These are phyloP conservation scores for Lasioglossum morio DNA, from an alignment of 2,888 invertebrate species.

Conservation along the genomic window DNA sequence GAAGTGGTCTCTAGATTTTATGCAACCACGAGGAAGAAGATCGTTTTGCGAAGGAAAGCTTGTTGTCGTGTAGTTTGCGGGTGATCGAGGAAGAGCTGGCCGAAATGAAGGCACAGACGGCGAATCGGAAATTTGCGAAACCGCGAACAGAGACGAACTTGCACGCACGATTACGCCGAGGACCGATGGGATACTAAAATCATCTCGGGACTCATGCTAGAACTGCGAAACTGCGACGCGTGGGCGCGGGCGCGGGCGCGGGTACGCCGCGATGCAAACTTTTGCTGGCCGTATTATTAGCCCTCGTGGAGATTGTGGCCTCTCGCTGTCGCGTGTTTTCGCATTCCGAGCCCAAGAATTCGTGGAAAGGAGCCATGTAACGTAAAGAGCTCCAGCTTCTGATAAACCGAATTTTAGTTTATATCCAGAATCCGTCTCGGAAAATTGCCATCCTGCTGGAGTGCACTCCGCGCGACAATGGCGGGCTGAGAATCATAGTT, in stretches of 20 bases:
- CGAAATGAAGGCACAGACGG: background rate
- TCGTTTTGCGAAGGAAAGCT: background rate
- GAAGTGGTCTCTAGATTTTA: background rate
- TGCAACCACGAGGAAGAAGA: background rate
- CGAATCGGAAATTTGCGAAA: background rate
- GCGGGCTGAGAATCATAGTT: background rate
- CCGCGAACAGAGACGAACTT: background rate
- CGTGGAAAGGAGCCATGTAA: conserved; percentile 36
- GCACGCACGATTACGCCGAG: conserved; percentile 67
- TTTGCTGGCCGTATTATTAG: conserved; percentile 68
- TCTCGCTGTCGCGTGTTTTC: conserved; percentile 51
- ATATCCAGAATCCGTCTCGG: background rate
- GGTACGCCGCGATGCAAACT: conserved; percentile 51
- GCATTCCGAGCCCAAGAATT: conserved; percentile 42
- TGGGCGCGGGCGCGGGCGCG: conserved; percentile 74
- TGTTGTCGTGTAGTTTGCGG: background rate
- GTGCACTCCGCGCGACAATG: background rate
- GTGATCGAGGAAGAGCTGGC: background rate
- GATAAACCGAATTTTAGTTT: background rate
- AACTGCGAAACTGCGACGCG: conserved; percentile 64
- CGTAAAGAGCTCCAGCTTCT: background rate
- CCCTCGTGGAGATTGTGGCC: conserved; percentile 48
- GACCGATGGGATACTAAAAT: conserved; percentile 76
- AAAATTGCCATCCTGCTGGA: background rate
- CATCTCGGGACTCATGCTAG: conserved; percentile 67